Evolutionary conservation across 1,140 invertebrate genomes (phyloP).

Genomic region (Neodiprion virginianus): DNA sequence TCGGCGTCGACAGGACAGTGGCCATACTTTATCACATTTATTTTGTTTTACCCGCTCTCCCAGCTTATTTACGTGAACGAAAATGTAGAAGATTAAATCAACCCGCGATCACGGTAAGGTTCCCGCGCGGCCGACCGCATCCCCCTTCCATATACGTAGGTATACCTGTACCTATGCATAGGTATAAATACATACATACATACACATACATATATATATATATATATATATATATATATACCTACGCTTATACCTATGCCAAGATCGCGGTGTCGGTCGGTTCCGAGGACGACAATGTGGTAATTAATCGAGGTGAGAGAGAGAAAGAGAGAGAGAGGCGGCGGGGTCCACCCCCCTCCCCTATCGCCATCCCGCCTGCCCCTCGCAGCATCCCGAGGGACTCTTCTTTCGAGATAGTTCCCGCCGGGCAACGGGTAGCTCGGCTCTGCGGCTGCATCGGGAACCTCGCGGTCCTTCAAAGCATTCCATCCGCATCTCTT

Average conservation of each 20-base stretch:
- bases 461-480: conserved; percentile 59
- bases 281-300: conserved; percentile 55
- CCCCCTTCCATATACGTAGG: not conserved
- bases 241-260: too few relatives aligned
- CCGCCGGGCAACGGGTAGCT: conserved; percentile 29
- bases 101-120: conserved; percentile 43
- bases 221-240: too few relatives aligned
- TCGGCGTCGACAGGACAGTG: not conserved
- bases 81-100: conserved; percentile 52
- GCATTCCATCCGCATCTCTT: conserved; percentile 59
- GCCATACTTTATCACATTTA: not conserved
- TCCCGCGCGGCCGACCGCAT: conserved; percentile 34
- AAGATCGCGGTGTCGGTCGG: not conserved
- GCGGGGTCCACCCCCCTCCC: conserved; percentile 16
- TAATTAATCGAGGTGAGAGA: conserved; percentile 61
- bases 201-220: too few relatives aligned
- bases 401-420: conserved; percentile 48
- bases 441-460: not conserved
- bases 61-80: conserved; percentile 26
- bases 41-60: not conserved
- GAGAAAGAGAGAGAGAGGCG: conserved; percentile 23
- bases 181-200: too few relatives aligned
- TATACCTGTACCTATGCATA: too few relatives aligned
- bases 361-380: conserved; percentile 24
- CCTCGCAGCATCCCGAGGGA: conserved; percentile 13